Conservation (phyloP, 2,888 invertebrate genomes). For the Maniola hyperantus region DNA sequence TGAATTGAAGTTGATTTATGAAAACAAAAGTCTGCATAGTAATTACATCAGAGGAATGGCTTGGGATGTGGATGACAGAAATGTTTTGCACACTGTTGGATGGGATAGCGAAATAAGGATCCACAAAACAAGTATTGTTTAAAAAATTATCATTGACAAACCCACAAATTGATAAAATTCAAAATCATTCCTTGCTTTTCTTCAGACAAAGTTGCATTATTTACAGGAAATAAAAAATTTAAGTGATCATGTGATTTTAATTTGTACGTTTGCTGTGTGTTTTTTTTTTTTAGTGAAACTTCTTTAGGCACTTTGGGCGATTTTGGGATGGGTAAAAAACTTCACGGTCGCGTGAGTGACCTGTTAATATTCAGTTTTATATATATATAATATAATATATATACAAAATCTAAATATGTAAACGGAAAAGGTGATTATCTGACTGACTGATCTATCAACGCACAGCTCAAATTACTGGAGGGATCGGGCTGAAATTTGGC, state of each 20-base stretch:
- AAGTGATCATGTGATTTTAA: not conserved
- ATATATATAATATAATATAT: no score
- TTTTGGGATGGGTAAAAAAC: no score
- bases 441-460: no score
- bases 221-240: not conserved
- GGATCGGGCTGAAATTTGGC: no score
- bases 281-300: not conserved
- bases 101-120: slow-evolving; percentile 79
- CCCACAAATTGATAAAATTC: not conserved
- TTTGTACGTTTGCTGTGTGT: not conserved
- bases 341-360: no score
- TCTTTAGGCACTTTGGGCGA: no score
- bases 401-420: no score
- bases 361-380: no score
- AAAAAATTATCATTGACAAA: not conserved
- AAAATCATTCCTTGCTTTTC: not conserved
- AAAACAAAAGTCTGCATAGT: slow-evolving; percentile 61
- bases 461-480: no score
- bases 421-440: no score
- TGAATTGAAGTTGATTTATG: slow-evolving; percentile 54
- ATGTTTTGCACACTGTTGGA: slow-evolving; percentile 77
- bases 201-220: no score
- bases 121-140: slow-evolving; percentile 48
- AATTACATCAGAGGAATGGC: slow-evolving; percentile 80
- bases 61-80: slow-evolving; percentile 69